Percentiles rank a stretch among this genome's conserved stretches.
These are phyloP conservation scores for Carcharodon carcharias DNA, from an alignment of 2,797 vertebrate genomes.

Conservation along the genomic window DNA sequence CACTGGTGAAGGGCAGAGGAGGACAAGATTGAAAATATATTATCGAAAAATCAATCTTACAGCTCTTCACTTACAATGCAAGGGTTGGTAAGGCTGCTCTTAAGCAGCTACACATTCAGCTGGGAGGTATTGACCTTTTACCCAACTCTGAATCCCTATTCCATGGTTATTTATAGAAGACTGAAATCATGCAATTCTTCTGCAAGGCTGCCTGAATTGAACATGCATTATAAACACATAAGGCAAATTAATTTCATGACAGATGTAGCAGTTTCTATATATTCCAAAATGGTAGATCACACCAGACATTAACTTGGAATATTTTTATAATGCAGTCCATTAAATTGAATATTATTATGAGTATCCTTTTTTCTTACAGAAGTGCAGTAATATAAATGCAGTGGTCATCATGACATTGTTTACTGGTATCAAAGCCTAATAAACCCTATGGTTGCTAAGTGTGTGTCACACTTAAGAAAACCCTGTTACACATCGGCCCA, in stretches of 20 bases:
- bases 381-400: neutral
- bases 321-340: neutral
- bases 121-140: constrained; percentile 36
- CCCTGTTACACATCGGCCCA: too few relatives aligned
- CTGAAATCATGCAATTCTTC: constrained; percentile 39
- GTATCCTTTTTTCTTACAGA: neutral
- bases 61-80: neutral
- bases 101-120: constrained; percentile 33
- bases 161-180: constrained; percentile 37
- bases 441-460: neutral
- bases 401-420: neutral
- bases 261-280: neutral
- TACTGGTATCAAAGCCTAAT: neutral
- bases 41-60: neutral
- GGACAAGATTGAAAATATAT: neutral
- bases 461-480: neutral
- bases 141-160: constrained; percentile 28
- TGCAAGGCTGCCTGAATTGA: constrained; percentile 37
- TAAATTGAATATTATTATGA: neutral
- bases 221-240: constrained; percentile 37
- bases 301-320: neutral
- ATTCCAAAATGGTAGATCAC: neutral
- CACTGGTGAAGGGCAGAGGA: neutral
- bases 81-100: neutral
- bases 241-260: constrained; percentile 35